Evolutionary conservation across 2,888 invertebrate genomes (phyloP).

Genomic region (Nudaria mundana): DNA sequence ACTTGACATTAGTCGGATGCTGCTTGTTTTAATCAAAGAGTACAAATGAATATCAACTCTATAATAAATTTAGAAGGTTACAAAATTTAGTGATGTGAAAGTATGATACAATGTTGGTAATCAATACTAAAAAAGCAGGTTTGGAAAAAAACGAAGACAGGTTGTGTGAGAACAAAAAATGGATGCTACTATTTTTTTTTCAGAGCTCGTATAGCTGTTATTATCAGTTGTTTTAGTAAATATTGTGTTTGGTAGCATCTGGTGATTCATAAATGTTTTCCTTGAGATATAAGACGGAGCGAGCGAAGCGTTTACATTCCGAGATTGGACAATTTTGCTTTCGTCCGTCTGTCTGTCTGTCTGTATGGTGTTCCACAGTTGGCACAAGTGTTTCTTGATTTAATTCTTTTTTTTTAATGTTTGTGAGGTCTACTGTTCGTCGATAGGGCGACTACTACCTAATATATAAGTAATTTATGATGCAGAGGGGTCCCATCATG

Average conservation of each 20-base stretch:
- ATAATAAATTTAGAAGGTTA: constrained; percentile 11
- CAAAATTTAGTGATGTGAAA: constrained; percentile 19
- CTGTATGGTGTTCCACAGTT: too few relatives aligned
- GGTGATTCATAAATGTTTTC: constrained; percentile 14
- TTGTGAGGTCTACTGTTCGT: too few relatives aligned
- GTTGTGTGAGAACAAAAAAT: constrained; percentile 54
- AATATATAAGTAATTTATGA: too few relatives aligned
- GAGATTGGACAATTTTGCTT: too few relatives aligned
- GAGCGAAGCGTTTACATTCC: too few relatives aligned
- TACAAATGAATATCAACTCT: constrained; percentile 17
- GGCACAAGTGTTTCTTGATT: too few relatives aligned
- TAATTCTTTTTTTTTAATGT: too few relatives aligned
- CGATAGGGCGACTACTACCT: too few relatives aligned
- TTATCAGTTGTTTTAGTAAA: constrained; percentile 38
- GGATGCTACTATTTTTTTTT: constrained; percentile 43
- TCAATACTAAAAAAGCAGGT: constrained; percentile 30
- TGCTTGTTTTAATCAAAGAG: constrained; percentile 12
- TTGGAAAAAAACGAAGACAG: constrained; percentile 41
- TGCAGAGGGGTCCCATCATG: too few relatives aligned
- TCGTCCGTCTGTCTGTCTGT: too few relatives aligned
- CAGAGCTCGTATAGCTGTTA: constrained; percentile 32
- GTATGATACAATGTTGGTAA: constrained; percentile 14
- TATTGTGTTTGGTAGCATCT: constrained; percentile 18
- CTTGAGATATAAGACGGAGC: constrained; percentile 2
- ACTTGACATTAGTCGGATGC: constrained; percentile 35